Base-by-base conservation (phyloP, 2,888 invertebrate genomes). In the Terebella lapidaria region DNA sequence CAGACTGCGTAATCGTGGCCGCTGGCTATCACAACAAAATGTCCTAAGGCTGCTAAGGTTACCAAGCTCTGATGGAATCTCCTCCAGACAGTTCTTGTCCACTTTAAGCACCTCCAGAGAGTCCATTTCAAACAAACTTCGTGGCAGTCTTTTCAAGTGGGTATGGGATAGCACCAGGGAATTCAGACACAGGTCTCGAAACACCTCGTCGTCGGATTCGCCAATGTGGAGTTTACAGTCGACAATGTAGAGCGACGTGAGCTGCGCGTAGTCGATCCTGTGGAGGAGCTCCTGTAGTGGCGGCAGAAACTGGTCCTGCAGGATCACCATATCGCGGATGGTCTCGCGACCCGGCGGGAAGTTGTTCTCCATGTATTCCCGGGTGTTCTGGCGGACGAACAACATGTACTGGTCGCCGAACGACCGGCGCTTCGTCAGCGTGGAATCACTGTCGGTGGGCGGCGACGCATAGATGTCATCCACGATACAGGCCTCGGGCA, bases 391-490 rank as follows among this genome's bases (percentile, higher is more conserved):
- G 4, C 67, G 63, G 1, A 67, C 65, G 54, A 66, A 66, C 47
- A 70, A 54, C 57, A 69, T 52, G 64, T 66, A 69, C 57, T 69
- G 70, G 58, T 68, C 68, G 54, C 66, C 67, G 58, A 66, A 66
- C 57, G 62, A 63, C 22, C 65, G 63, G 1, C 68, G 64, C 54
- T 69, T 68, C 18, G 63, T 60, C 30, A 67, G 58, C 2, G 68
- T 68, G 28, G 62, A 57, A 54, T 67, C 70, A 28, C 61, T 61
- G 61, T 68, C 69, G 1, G 59, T 25, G 1, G 53, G 25, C 42
- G 61, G 64, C 26, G 53, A 54, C 26, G 52, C 58, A 58, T 65
- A 63, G 5, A 69, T 56, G 60, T 70, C 70, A n/a, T 68, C 66
- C 28, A 66, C 55, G 24, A 59, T 54, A 26, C 62, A 63, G 10